Evolutionary conservation across 1,140 invertebrate genomes (phyloP).

Genomic region (Pseudomyrmex flavicornis): DNA sequence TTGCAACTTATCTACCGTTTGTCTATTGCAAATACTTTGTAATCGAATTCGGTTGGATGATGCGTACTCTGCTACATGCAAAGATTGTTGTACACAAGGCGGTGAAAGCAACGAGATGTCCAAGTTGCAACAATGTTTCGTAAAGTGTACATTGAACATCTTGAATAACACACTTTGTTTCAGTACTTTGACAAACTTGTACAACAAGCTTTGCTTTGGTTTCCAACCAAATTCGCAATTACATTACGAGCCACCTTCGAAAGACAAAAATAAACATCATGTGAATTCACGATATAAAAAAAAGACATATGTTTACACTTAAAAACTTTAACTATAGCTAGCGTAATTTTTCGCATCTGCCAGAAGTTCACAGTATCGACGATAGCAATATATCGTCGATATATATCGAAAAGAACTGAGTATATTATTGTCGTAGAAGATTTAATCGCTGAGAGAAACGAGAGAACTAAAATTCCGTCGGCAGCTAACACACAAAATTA

Average conservation of each 20-base stretch:
- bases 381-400: constrained; percentile 4
- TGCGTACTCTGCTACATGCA: neutral
- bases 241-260: constrained; percentile 43
- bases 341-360: constrained; percentile 49
- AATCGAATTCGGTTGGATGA: neutral
- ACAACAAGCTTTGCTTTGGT: constrained; percentile 2
- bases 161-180: too few species aligned
- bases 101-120: neutral
- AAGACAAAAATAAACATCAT: constrained; percentile 9
- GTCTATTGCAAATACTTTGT: neutral
- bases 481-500: constrained; percentile 72
- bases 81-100: constrained; percentile 20
- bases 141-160: neutral
- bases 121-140: neutral
- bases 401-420: constrained; percentile 59
- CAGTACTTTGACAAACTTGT: neutral
- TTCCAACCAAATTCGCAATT: constrained; percentile 27
- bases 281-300: constrained; percentile 43
- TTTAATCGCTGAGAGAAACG: constrained; percentile 44
- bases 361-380: constrained; percentile 39
- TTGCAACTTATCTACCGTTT: neutral
- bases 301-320: constrained; percentile 1
- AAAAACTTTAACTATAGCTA: constrained; percentile 52
- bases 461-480: constrained; percentile 72
- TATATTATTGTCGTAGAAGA: constrained; percentile 61